These are phyloP conservation scores for Sebastes steindachneri DNA, from an alignment of 2,797 vertebrate genomes.

Conservation along the genomic window DNA sequence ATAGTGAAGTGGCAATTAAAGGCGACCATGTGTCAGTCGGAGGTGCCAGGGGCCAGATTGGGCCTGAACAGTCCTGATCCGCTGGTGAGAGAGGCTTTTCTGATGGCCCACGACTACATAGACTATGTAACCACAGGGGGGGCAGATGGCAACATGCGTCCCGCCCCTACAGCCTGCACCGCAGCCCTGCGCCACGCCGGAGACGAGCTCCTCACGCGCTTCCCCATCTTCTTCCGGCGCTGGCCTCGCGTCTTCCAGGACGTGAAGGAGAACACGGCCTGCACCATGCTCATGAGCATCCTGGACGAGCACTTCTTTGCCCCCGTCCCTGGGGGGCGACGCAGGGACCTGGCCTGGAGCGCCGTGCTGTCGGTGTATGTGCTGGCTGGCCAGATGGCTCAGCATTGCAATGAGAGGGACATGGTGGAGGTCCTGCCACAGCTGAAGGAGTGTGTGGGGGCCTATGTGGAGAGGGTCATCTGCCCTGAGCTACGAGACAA, in stretches of 20 bases:
- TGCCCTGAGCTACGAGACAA: constrained; percentile 81
- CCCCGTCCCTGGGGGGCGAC: constrained; percentile 34
- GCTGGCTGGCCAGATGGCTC: constrained; percentile 85
- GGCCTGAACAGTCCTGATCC: constrained; percentile 77
- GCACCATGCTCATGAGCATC: constrained; percentile 75
- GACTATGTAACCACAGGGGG: constrained; percentile 76
- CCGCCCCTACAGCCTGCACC: constrained; percentile 70
- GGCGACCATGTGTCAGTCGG: constrained; percentile 59
- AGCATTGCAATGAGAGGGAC: constrained; percentile 79
- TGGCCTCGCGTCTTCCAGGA: constrained; percentile 85
- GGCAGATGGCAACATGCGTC: constrained; percentile 37
- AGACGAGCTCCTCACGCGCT: constrained; percentile 80
- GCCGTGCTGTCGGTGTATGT: constrained; percentile 83
- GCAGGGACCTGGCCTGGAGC: constrained; percentile 81
- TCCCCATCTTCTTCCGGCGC: constrained; percentile 85
- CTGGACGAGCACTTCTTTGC: constrained; percentile 83
- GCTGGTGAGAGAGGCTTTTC: constrained; percentile 80
- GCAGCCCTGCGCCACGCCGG: constrained; percentile 80
- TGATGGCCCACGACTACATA: constrained; percentile 82
- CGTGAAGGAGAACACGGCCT: constrained; percentile 76
- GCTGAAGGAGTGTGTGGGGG: constrained; percentile 79
- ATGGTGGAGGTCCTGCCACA: constrained; percentile 74
- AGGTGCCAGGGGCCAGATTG: constrained; percentile 36
- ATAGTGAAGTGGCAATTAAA: constrained; percentile 1
- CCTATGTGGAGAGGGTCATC: constrained; percentile 82